A percentile compares a stretch with the other conserved stretches of the same genome.
These are phyloP conservation scores for Caiman crocodilus DNA, from an alignment of 2,797 vertebrate species.

Conservation along the genomic window DNA sequence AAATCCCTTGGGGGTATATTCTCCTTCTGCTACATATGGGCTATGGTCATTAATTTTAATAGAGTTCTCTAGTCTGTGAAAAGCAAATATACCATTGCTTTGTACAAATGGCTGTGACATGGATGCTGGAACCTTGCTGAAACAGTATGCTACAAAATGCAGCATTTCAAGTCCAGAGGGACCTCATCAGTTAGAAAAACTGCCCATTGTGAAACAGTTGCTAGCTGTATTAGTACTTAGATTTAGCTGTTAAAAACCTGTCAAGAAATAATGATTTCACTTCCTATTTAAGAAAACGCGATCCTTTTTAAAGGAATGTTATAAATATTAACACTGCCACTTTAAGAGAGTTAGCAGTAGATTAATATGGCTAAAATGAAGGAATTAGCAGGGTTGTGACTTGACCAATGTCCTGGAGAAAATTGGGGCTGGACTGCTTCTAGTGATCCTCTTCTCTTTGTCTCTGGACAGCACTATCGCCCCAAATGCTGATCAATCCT, in stretches of 20 bases:
- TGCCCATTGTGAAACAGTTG: background rate
- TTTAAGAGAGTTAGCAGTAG: slow-evolving; percentile 3
- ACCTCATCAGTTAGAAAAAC: background rate
- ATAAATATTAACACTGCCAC: background rate
- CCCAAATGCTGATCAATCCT: background rate
- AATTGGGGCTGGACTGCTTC: background rate
- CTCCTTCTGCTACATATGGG: background rate
- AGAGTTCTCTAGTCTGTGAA: background rate
- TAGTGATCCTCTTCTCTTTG: background rate
- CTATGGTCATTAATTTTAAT: slow-evolving; percentile 50
- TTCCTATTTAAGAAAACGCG: slow-evolving; percentile 24
- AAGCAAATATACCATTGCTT: slow-evolving; percentile 9
- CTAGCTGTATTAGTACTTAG: background rate
- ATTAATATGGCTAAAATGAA: background rate
- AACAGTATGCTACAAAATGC: background rate
- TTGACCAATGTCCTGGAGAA: background rate
- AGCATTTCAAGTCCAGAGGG: background rate
- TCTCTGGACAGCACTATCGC: background rate
- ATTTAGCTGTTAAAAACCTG: slow-evolving; percentile 20
- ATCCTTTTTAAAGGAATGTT: slow-evolving; percentile 45
- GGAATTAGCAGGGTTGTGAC: background rate
- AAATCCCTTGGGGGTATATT: slow-evolving; percentile 41
- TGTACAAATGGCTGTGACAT: slow-evolving; percentile 18
- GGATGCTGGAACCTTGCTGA: background rate
- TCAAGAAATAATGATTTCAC: slow-evolving; percentile 7